Percentiles rank a stretch among this genome's conserved stretches.
These are phyloP conservation scores for Apotomis turbidana DNA, from an alignment of 2,888 invertebrate genomes.

Conservation along the genomic window DNA sequence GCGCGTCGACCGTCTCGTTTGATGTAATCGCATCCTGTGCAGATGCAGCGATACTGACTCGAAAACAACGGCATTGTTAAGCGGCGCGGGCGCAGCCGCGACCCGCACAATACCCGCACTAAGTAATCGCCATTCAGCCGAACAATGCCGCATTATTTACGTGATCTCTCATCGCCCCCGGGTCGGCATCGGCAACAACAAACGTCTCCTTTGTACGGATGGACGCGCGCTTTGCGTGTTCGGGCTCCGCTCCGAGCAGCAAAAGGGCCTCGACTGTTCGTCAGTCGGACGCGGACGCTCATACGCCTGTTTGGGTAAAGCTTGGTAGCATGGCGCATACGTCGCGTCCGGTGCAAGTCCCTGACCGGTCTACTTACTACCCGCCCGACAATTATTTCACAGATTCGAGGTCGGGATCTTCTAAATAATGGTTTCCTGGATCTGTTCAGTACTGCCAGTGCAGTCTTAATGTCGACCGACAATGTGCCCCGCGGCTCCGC, in stretches of 20 bases:
- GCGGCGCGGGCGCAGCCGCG: neutral
- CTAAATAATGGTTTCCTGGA: too few relatives aligned
- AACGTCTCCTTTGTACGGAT: conserved; percentile 20
- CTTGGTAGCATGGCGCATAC: neutral
- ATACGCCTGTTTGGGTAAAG: neutral
- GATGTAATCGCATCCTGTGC: conserved; percentile 40
- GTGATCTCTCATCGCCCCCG: conserved; percentile 10
- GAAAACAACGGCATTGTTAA: conserved; percentile 29
- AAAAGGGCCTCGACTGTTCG: neutral
- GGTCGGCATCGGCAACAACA: neutral
- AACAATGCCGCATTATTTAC: conserved; percentile 25
- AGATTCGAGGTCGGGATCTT: too few relatives aligned
- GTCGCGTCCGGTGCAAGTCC: conserved; percentile 1
- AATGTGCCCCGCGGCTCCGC: too few relatives aligned
- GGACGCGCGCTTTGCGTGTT: neutral
- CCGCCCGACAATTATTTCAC: too few relatives aligned
- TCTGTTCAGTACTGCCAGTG: too few relatives aligned
- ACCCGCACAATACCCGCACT: conserved; percentile 15
- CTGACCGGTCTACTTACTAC: neutral
- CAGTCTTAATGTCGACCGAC: too few relatives aligned
- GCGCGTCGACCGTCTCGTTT: conserved; percentile 24
- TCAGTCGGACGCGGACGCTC: neutral
- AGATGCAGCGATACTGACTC: neutral
- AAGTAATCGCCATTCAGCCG: conserved; percentile 18
- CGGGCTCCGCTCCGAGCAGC: too few relatives aligned